phyloP scores from a whole-genome alignment of 2,797 vertebrate species.

The Melanotaenia pygmaea region DNA sequence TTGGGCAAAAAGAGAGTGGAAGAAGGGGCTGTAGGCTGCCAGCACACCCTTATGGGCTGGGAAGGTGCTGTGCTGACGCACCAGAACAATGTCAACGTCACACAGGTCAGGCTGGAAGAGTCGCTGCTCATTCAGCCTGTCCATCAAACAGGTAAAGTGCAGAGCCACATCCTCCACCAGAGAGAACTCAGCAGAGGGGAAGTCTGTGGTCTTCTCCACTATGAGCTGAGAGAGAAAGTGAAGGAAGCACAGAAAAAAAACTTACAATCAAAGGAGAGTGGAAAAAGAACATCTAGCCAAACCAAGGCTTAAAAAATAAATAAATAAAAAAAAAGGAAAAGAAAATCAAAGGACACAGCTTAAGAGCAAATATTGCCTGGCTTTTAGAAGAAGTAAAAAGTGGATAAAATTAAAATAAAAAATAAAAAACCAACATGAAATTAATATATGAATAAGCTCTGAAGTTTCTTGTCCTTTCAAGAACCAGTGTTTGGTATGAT shows the following conservation, averaged over 20 bases:
- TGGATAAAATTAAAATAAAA: too few relatives aligned
- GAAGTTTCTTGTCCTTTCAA: background rate
- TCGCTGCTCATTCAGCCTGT: conserved; percentile 95
- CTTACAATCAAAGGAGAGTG: background rate
- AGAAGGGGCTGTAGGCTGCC: conserved; percentile 98
- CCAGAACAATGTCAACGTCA: conserved; percentile 95
- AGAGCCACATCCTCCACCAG: conserved; percentile 96
- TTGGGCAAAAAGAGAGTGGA: conserved; percentile 96
- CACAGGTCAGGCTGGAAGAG: conserved; percentile 96
- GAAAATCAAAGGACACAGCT: background rate
- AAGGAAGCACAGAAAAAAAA: conserved; percentile 6
- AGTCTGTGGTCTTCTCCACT: conserved; percentile 96
- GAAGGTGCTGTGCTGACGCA: conserved; percentile 94
- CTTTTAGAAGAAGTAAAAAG: too few relatives aligned
- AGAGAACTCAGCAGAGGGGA: conserved; percentile 93
- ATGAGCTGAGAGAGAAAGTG: conserved; percentile 85
- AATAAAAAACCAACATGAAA: too few relatives aligned
- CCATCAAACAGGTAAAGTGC: conserved; percentile 97
- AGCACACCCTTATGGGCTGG: conserved; percentile 97
- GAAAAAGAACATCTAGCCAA: background rate
- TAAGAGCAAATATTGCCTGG: background rate
- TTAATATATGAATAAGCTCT: too few relatives aligned
- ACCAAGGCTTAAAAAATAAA: too few relatives aligned
- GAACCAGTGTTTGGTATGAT: background rate
- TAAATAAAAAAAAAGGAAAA: too few relatives aligned